A percentile compares a stretch with the other conserved stretches of the same genome.
Conservation (phyloP, 2,113 vertebrate species). For the Colossoma macropomum region DNA sequence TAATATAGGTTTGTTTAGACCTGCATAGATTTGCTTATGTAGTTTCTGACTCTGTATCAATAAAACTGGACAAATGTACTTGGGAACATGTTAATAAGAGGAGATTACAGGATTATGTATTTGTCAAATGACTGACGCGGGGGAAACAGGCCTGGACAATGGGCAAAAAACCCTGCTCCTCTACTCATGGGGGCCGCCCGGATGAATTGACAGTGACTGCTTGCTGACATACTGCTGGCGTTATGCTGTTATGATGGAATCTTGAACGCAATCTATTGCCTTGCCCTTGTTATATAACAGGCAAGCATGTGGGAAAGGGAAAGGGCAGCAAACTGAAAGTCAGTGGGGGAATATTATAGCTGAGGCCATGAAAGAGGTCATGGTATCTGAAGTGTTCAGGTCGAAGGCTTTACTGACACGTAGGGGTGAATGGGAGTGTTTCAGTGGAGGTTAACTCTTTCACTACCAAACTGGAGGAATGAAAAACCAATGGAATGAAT, state of each 20-base stretch:
- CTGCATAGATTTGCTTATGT: no score
- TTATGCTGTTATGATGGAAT: neutral
- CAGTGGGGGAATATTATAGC: neutral
- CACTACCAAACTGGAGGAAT: neutral
- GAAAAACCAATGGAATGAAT: neutral
- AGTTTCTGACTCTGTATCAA: no score
- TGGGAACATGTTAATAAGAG: no score
- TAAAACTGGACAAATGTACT: no score
- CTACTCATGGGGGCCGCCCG: neutral
- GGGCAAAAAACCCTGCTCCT: neutral
- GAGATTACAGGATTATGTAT: no score
- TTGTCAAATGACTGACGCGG: no score
- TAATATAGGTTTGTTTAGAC: no score
- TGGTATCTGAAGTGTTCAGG: neutral
- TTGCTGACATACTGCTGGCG: neutral
- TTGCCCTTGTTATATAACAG: constrained; percentile 22
- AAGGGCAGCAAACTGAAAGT: constrained; percentile 14
- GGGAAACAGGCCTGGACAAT: neutral
- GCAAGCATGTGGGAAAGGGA: constrained; percentile 1
- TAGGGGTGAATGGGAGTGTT: neutral
- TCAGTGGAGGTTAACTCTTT: neutral
- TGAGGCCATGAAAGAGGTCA: constrained; percentile 11
- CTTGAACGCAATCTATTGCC: constrained; percentile 3
- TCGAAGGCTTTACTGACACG: neutral
- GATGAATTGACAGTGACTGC: neutral